These are phyloP conservation scores for Fulica atra DNA, from an alignment of 2,113 vertebrate genomes.

Conservation along the genomic window DNA sequence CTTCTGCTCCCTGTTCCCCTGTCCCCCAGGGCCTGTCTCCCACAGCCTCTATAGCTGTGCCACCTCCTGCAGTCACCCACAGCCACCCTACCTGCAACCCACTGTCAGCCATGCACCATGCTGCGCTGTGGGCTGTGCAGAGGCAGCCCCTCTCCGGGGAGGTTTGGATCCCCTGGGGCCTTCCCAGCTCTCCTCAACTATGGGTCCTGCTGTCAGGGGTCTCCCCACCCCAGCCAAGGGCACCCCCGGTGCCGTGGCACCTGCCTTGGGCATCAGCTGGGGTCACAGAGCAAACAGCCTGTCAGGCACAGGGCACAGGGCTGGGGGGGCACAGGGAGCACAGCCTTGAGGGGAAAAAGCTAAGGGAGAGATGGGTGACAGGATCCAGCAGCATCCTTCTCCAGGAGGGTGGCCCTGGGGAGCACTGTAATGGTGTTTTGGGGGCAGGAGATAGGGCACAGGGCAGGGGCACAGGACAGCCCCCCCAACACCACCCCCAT, in stretches of 20 bases:
- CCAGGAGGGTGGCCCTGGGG: background rate
- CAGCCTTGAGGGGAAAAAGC: background rate
- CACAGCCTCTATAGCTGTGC: background rate
- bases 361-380: background rate
- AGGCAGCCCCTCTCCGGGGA: rapidly evolving
- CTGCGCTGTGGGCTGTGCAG: rapidly evolving
- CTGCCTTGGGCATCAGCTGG: rapidly evolving
- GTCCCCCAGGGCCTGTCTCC: background rate
- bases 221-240: background rate
- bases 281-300: background rate
- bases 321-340: background rate
- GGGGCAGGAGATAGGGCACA: background rate
- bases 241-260: rapidly evolving
- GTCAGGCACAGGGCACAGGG: too few species aligned
- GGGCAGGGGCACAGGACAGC: background rate
- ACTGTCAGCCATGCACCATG: background rate
- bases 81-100: background rate
- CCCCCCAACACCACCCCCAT: background rate
- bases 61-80: background rate
- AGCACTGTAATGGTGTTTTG: rapidly evolving
- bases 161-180: background rate
- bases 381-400: rapidly evolving
- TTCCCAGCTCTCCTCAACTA: rapidly evolving
- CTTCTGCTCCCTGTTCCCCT: background rate
- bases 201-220: background rate